Evolutionary conservation across 30 jellyfish, hydroid and myxozoan species (phyloP), one percentile per base, ranked within the genome.

Genomic region (Turritopsis dohrnii): DNA sequence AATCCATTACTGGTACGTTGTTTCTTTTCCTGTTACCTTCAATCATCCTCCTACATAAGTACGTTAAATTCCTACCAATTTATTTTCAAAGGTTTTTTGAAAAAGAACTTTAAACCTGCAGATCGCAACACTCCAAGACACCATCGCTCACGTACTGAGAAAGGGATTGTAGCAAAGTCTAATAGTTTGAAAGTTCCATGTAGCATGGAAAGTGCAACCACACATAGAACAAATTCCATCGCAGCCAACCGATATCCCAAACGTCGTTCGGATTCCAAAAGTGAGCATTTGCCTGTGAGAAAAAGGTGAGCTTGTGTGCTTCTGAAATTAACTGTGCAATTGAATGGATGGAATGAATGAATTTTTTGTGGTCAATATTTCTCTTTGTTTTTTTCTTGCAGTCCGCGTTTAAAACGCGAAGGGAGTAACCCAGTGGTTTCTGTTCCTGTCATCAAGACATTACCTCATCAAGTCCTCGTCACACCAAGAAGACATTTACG

Each of bases 1-100:
- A 94, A 66, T 94, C 99, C 25, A 94, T 94, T 30, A 90, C 96
- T 80, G 99, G 99, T 94, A 13, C 8, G 25, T 28, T 79, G 5
- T 5, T 23, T 41, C 13, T 5, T 5, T 3, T 3, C 13, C 13
- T 13, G 13, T 41, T 41, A 5, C 5, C 5, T 13, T 41, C 60
- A 3, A 13, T 41, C 5, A 41, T 41, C 13, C 60, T 41, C 13
- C 60, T 41, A 41, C 5, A 41, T 13, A 41, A 41, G 13, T 41
- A 41, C 60, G 5, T 41, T 41, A n/a, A n/a, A n/a, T n/a, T 13
- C 60, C 13, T 41, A 3, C 60, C 60, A 41, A 21, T 29, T 74
- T 74, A 24, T 23, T 74, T 26, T 72, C 24, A 9, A 28, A 82
- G 89, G 89, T 71, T 82, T 82, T 66, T 27, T 82, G 29, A 31